These are phyloP conservation scores for Dyspetes luteomarginatus DNA, from an alignment of 2,888 invertebrate genomes.

Conservation along the genomic window DNA sequence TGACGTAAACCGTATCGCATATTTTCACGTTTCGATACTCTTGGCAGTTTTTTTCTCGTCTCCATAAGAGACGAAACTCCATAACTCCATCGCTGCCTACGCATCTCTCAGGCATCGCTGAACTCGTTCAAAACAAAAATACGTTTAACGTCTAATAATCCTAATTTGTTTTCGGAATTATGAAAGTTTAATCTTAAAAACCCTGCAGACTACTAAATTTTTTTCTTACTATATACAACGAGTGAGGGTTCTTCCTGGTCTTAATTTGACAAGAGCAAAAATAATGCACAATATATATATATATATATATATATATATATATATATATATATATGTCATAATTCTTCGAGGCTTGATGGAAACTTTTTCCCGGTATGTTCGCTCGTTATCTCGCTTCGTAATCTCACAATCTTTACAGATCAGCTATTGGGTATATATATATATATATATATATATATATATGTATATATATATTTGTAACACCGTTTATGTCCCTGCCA, in stretches of 20 bases:
- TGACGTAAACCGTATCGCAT: not conserved
- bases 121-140: not conserved
- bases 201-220: conserved; percentile 5
- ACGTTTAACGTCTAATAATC: not conserved
- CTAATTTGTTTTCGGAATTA: conserved; percentile 39
- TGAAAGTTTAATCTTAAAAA: not conserved
- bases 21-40: too few relatives aligned
- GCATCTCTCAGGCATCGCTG: not conserved
- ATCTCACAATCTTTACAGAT: not conserved
- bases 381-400: not conserved
- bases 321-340: too few relatives aligned
- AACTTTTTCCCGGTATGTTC: not conserved
- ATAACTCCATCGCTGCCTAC: too few relatives aligned
- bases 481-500: not conserved
- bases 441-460: too few relatives aligned
- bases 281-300: too few relatives aligned
- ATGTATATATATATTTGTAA: too few relatives aligned
- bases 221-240: not conserved
- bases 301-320: too few relatives aligned
- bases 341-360: not conserved
- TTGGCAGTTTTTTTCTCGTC: too few relatives aligned
- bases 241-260: conserved; percentile 5
- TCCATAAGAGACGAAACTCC: too few relatives aligned
- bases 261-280: not conserved
- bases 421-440: too few relatives aligned